Evolutionary conservation across 1,140 invertebrate genomes (phyloP).

Genomic region (Drosophila azteca): DNA sequence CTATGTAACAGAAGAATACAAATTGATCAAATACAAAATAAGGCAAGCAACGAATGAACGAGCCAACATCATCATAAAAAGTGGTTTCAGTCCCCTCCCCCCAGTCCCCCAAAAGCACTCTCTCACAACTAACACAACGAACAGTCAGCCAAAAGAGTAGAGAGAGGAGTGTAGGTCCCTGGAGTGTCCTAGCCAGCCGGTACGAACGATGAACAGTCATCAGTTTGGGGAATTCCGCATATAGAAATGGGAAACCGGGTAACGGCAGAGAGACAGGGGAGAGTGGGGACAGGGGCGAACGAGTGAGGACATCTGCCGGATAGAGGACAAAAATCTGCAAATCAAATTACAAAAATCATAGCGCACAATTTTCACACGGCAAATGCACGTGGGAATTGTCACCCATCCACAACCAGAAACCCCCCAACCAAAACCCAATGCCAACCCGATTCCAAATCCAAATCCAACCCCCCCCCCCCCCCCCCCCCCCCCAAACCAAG

Average conservation of each 20-base stretch:
- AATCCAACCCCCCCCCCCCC: slow-evolving; percentile 22
- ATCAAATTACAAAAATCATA: slow-evolving; percentile 82
- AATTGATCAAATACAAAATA: slow-evolving; percentile 76
- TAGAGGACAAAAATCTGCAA: slow-evolving; percentile 67
- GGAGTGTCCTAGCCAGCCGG: slow-evolving; percentile 24
- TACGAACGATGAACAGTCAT: slow-evolving; percentile 17
- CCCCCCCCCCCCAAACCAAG: no score
- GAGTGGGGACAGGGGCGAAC: not conserved
- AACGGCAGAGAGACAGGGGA: no score
- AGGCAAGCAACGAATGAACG: slow-evolving; percentile 20
- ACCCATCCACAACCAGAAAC: slow-evolving; percentile 1
- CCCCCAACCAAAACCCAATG: not conserved
- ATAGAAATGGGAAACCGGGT: slow-evolving; percentile 2
- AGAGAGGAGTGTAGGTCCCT: slow-evolving; percentile 43
- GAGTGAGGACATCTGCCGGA: not conserved
- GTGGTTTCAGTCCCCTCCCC: slow-evolving; percentile 13
- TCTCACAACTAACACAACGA: slow-evolving; percentile 49
- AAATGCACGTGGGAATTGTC: slow-evolving; percentile 61
- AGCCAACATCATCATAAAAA: slow-evolving; percentile 72
- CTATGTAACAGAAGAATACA: slow-evolving; percentile 73
- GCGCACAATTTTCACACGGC: slow-evolving; percentile 78
- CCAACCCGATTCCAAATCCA: slow-evolving; percentile 1
- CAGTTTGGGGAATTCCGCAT: slow-evolving; percentile 60
- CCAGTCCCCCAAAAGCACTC: slow-evolving; percentile 43
- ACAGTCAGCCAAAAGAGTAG: slow-evolving; percentile 13